These are phyloP conservation scores for Hystrix cristata DNA, from an alignment of 2,113 vertebrate genomes.

Conservation along the genomic window DNA sequence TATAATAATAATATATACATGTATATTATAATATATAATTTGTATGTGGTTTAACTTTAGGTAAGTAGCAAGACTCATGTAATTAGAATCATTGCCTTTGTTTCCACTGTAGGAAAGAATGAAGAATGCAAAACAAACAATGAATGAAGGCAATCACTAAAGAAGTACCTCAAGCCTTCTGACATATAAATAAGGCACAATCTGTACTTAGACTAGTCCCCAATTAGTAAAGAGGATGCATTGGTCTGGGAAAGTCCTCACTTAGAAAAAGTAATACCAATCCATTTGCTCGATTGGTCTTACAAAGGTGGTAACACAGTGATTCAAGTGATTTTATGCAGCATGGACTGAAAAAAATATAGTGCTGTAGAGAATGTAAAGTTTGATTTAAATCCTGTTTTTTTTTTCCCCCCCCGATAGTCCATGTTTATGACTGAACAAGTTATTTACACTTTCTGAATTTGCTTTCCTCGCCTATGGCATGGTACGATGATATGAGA, in stretches of 20 bases:
- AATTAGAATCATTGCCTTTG: neutral
- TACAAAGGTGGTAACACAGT: accelerated
- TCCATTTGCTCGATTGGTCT: neutral
- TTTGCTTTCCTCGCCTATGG: neutral
- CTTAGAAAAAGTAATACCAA: neutral
- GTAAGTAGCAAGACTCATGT: neutral
- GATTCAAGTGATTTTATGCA: neutral
- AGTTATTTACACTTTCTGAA: neutral
- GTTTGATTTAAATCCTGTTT: neutral
- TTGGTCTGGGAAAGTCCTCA: no score
- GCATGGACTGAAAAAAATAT: neutral
- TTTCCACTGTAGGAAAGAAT: neutral
- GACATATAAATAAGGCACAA: neutral
- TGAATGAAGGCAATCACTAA: neutral
- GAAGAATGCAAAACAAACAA: neutral
- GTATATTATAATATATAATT: neutral
- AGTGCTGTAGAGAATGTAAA: neutral
- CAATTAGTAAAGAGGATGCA: neutral
- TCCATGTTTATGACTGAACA: neutral
- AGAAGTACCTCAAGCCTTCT: neutral
- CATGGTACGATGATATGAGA: neutral
- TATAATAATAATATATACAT: no score
- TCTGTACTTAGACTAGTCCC: neutral
- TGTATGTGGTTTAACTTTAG: neutral
- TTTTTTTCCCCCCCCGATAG: neutral